Base-by-base conservation (phyloP, 2,888 invertebrate species). In the Euphydryas editha region DNA sequence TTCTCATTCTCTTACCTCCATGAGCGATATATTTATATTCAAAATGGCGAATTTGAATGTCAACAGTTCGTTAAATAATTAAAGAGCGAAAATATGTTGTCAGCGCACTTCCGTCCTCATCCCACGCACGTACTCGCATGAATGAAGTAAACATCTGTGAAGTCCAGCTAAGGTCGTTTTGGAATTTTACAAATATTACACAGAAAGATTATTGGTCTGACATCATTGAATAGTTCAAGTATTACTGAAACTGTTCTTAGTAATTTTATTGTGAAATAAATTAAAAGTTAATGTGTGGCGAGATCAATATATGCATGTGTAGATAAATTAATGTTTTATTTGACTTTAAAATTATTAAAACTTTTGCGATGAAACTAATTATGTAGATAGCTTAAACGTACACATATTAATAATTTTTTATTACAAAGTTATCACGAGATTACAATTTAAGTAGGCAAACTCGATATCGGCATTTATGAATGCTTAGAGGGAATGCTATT, bases 41-140 rank as follows among this genome's bases (percentile, higher is more conserved):
- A 66, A 62, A 49, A 66, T 58, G 66, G 57, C 54, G 44, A 46
- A 55, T 39, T 68, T 7, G n/a, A 21, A 20, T 51, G 64, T 68
- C 68, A 68, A 54, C 57, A 56, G 46, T 24, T 42, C 39, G 60
- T 68, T 57, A 67, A 68, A 65, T 58, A 58, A 65, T 60, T 54
- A 63, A 58, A 68, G 60, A 61, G 68, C 49, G n/a, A 49, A 65
- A 44, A 36, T 37, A 60, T 57, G 42, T 20, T 57, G 59, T 42
- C 56, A 36, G 49, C n/a, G 30, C 20, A 47, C 64, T 65, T 65
- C 65, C 61, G 63, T 17, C 58, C 37, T 11, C n/a, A 18, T 37
- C 56, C 47, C 58, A 42, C 58, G 44, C 58, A 24, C 58, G 17
- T 44, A 18, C 21, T 49, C 63, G 63, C 47, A 49, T 42, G 49